Evolutionary conservation across 2,888 invertebrate genomes (phyloP), one percentile per base, ranked within the genome.

Genomic region (Deilephila elpenor): DNA sequence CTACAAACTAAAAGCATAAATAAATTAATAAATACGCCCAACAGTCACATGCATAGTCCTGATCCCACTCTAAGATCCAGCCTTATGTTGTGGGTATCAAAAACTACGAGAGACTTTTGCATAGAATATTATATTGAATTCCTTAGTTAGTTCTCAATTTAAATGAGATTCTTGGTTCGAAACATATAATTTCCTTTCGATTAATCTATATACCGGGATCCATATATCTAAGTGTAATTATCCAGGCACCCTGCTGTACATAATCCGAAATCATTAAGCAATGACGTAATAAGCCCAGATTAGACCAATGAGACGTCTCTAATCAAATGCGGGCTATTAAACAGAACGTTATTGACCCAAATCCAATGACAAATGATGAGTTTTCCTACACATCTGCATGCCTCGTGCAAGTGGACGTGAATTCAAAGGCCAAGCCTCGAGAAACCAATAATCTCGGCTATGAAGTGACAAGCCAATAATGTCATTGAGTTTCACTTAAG

Each of bases 391-490:
- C 25, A 67, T 25, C n/a, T 11, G 17, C 44, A 44, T 44, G 25
- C 5, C 1, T 25, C 14, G 20, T 51, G n/a, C 14, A 67, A 64
- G 64, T 20, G 37, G 64, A 64, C 5, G 20, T 25, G 25, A 44
- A 67, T 67, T 67, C 51, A 67, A 67, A 20, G 67, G 51, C 67
- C 14, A 25, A 17, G 67, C 67, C n/a, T 51, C 51, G 51, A 67
- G 67, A 67, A 72, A 73, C 67, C 72, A 74, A 75, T 59, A 78
- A 67, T 25, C 67, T 67, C 51, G 67, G 6, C 51, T 51, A 67
- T 67, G 51, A 51, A 67, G 67, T 67, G 51, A 20, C 67, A 67
- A 44, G 51, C 51, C 67, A 67, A 67, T 67, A 44, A 67, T 67
- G 67, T 25, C 67, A 17, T 51, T 20, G 51, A 67, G 25, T 44